A percentile compares a stretch with the other conserved stretches of the same genome.
These are phyloP conservation scores for Gymnothorax reevesii DNA, from an alignment of 2,797 vertebrate species.

Conservation along the genomic window DNA sequence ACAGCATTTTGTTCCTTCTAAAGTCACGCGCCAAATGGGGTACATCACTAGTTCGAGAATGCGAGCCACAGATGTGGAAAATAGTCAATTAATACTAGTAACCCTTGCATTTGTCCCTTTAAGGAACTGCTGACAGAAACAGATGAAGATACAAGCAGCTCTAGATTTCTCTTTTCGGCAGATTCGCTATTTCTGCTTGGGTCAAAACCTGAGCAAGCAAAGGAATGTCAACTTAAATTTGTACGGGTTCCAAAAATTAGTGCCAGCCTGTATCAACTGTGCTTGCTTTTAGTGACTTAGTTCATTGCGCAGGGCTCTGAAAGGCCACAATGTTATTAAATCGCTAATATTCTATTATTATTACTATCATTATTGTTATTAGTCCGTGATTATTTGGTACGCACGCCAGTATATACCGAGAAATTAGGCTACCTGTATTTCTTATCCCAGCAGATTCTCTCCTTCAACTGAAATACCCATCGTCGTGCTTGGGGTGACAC, in stretches of 20 bases:
- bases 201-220: neutral
- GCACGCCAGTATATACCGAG: neutral
- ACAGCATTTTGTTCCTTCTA: neutral
- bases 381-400: neutral
- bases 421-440: slow-evolving; percentile 4
- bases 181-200: neutral
- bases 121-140: slow-evolving; percentile 18
- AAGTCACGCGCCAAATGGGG: neutral
- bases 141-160: neutral
- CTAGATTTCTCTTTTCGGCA: neutral
- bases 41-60: neutral
- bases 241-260: neutral
- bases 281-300: neutral
- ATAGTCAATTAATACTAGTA: slow-evolving; percentile 16
- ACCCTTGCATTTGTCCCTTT: slow-evolving; percentile 22
- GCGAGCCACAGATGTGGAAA: neutral
- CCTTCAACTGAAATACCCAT: slow-evolving; percentile 27
- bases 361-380: neutral
- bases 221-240: neutral
- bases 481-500: slow-evolving; percentile 66
- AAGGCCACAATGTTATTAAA: neutral
- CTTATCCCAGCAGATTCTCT: neutral
- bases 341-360: neutral
- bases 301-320: neutral
- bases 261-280: neutral